Evolutionary conservation across 2,888 invertebrate species (phyloP).

Genomic region (Rhingia rostrata): DNA sequence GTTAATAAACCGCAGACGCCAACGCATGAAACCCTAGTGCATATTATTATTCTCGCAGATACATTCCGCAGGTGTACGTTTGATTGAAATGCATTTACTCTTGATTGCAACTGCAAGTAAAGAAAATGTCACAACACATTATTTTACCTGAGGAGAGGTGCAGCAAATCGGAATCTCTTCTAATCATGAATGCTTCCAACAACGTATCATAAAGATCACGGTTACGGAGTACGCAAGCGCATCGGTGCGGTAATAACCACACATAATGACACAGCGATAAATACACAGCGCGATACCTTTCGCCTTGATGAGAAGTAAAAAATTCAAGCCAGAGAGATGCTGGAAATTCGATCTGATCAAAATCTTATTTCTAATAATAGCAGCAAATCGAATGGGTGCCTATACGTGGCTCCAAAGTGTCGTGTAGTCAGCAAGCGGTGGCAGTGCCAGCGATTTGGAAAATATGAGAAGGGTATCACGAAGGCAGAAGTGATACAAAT

Average conservation of each 20-base stretch:
- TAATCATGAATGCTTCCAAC: slow-evolving; percentile 15
- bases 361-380: slow-evolving; percentile 67
- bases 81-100: slow-evolving; percentile 22
- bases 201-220: slow-evolving; percentile 10
- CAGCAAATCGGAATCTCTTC: slow-evolving; percentile 25
- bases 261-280: slow-evolving; percentile 59
- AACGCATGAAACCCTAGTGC: neutral
- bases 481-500: slow-evolving; percentile 51
- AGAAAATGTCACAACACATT: slow-evolving; percentile 7
- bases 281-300: slow-evolving; percentile 43
- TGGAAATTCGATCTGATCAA: slow-evolving; percentile 59
- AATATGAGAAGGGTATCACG: slow-evolving; percentile 29
- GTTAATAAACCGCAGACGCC: neutral
- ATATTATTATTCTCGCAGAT: neutral
- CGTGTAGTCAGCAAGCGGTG: neutral
- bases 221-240: slow-evolving; percentile 54
- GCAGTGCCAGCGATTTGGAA: slow-evolving; percentile 31
- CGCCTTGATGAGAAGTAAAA: slow-evolving; percentile 3
- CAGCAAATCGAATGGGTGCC: slow-evolving; percentile 65
- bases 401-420: slow-evolving; percentile 3
- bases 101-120: slow-evolving; percentile 15
- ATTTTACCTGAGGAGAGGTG: slow-evolving; percentile 3
- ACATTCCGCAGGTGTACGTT: slow-evolving; percentile 41
- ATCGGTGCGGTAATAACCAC: slow-evolving; percentile 66
- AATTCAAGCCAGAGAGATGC: slow-evolving; percentile 31